These are phyloP conservation scores for Tyrannus savana DNA, from an alignment of 2,113 vertebrate species.

Conservation along the genomic window DNA sequence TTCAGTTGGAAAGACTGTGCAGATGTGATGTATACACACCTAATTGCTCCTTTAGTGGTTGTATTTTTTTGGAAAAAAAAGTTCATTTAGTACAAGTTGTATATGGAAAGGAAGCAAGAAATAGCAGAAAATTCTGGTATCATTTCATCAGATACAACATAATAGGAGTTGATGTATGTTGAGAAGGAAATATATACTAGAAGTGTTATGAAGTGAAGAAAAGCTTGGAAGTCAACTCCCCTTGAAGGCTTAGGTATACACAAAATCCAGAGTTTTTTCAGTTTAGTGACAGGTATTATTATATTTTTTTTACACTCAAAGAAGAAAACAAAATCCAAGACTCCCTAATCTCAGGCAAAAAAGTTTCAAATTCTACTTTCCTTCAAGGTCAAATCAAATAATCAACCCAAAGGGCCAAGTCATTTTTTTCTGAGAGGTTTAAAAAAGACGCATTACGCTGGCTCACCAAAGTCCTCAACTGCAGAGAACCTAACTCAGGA, in stretches of 20 bases:
- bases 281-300: background rate
- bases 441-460: fast-evolving
- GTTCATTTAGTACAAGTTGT: background rate
- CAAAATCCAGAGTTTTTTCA: background rate
- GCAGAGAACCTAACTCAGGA: background rate
- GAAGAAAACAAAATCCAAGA: background rate
- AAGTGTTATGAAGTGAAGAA: background rate
- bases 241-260: background rate
- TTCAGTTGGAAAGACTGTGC: background rate
- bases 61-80: background rate
- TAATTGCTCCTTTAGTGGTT: background rate
- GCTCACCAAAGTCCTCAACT: background rate
- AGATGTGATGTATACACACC: background rate
- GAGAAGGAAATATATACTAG: background rate
- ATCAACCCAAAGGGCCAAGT: background rate
- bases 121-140: background rate
- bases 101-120: background rate
- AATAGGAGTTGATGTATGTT: background rate
- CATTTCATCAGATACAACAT: background rate
- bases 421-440: background rate
- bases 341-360: background rate
- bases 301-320: background rate
- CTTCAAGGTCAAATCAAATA: background rate
- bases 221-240: background rate
- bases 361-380: background rate